Base-by-base conservation (phyloP, 2,888 invertebrate species). In the Drosophila melanocephala region DNA sequence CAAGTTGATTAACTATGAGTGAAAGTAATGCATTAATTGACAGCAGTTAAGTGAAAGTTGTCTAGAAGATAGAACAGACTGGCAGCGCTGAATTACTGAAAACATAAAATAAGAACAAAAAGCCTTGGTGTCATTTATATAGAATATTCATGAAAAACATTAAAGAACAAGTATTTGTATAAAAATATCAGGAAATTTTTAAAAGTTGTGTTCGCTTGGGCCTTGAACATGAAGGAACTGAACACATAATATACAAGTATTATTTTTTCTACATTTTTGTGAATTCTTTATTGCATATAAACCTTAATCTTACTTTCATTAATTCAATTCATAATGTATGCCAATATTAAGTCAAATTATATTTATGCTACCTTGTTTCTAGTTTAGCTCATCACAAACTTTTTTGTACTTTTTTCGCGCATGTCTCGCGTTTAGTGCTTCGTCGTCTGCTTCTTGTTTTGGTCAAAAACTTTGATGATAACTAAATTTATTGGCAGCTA, bases 401-500 rank as follows among this genome's bases (percentile, higher is more conserved):
- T 75, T 77, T 65, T 16, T 47, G 39, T 47, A 52, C 61, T 59
- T 56, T 71, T 35, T 37, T 70, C 50, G 37, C n/a, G 33, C 70
- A 53, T 9, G 22, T 35, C 32, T 55, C 6, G 28, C 65, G 63
- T 52, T 65, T 61, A 53, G 59, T 44, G 59, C 47, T 30, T 39
- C 22, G 53, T 58, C 63, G 50, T 57, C 42, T 35, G 39, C 16
- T 19, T 30, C 28, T 37, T 39, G 9, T 37, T 67, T 56, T 57
- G 42, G 42, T 28, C 10, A 33, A 73, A 81, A 81, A 79, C 66
- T 77, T 89, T 81, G 68, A 65, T 79, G 72, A 65, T 87, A 85
- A 84, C 67, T 60, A 68, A 81, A 77, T 86, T 86, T 72, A 61
- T 69, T 77, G 79, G 63, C 63, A 55, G 75, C 52, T 79, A 72